Evolutionary conservation across 2,113 vertebrate genomes (phyloP).

Genomic region (Indicator indicator): DNA sequence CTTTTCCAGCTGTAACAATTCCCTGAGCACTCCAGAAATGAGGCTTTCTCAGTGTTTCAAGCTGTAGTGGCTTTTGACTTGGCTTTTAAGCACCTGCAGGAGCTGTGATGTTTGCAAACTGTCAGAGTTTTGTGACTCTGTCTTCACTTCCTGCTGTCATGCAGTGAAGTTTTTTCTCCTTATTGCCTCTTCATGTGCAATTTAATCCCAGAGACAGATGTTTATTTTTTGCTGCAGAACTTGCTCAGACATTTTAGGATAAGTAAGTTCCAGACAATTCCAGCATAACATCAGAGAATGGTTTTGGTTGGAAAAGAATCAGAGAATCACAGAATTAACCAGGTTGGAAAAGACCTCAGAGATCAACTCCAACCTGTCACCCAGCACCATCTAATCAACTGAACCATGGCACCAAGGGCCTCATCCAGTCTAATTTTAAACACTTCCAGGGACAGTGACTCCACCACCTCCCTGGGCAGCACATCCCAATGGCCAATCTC

Average conservation of each 20-base stretch:
- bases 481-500: too few relatives aligned
- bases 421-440: too few relatives aligned
- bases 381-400: too few relatives aligned
- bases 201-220: not conserved
- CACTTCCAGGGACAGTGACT: too few relatives aligned
- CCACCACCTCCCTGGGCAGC: too few relatives aligned
- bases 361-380: too few relatives aligned
- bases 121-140: not conserved
- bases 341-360: too few relatives aligned
- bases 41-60: not conserved
- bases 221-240: not conserved
- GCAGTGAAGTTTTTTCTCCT: not conserved
- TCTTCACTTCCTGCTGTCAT: not conserved
- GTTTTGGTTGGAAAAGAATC: too few relatives aligned
- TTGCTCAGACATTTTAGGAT: not conserved
- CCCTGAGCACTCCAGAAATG: not conserved
- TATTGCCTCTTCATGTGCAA: not conserved
- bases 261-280: not conserved
- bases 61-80: not conserved
- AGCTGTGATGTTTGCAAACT: not conserved
- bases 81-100: not conserved
- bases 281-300: too few relatives aligned
- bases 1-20: too few relatives aligned
- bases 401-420: too few relatives aligned
- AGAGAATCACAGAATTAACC: too few relatives aligned